These are phyloP conservation scores for Candoia aspera DNA, from an alignment of 2,113 vertebrate genomes.

Conservation along the genomic window DNA sequence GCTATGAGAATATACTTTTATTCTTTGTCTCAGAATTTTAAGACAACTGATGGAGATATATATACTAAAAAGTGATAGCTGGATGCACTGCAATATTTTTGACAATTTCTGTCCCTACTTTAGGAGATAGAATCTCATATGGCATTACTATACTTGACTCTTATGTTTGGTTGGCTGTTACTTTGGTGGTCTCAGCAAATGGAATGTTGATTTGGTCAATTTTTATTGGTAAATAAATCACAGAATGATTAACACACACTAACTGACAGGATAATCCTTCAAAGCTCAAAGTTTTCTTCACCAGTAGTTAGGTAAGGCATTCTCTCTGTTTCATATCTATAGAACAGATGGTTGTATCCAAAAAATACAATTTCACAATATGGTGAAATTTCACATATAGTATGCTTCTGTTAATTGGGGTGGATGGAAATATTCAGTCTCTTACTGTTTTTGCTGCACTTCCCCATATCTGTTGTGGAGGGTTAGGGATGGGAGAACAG, in stretches of 20 bases:
- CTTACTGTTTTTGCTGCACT: background rate
- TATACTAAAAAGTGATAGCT: background rate
- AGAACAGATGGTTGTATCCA: background rate
- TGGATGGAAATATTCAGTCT: background rate
- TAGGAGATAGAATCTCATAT: background rate
- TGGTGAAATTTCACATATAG: background rate
- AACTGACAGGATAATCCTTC: background rate
- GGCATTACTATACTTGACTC: background rate
- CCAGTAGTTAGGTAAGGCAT: background rate
- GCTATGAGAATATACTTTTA: background rate
- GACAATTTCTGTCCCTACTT: background rate
- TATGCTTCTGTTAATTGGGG: background rate
- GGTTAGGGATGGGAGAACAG: background rate
- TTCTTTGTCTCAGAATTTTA: background rate
- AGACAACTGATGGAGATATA: background rate
- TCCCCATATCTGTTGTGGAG: background rate
- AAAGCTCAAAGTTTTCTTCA: background rate
- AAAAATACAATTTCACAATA: background rate
- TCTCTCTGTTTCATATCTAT: background rate
- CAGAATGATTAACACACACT: background rate
- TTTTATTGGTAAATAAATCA: background rate
- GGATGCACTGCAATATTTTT: background rate
- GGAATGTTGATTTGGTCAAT: background rate
- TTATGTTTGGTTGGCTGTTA: background rate
- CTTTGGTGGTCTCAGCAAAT: background rate